Evolutionary conservation across 2,113 vertebrate species (phyloP), one percentile per base, ranked within the genome.

Genomic region (Chamaetylas fuelleborni): DNA sequence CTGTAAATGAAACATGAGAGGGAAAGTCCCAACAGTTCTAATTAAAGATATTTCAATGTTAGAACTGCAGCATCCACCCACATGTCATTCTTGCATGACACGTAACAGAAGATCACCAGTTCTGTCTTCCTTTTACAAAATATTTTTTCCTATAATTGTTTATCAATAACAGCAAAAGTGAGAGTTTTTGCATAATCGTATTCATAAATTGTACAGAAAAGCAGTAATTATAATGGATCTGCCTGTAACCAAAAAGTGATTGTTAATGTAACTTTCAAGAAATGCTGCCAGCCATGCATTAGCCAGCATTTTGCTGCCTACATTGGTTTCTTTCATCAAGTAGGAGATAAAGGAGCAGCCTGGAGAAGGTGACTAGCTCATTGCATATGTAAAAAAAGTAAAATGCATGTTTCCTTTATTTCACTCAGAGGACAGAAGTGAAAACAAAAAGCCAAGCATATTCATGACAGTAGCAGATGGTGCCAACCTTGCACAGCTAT

Each of bases 371-470:
- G 87, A 87, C 58, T 91, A 85, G 81, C 84, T 95, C 84, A 87
- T 85, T 87, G 81, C 70, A 65, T 79, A 79, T 95, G 70, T 93
- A 80, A 85, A 92, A 88, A 95, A 92, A 91, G 57, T 80, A 89
- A 94, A 96, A 92, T 58, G 50, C 14, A 11, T 80, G 70, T 92
- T 96, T 95, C 54, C 78, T 91, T 95, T 95, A 93, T 96, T 95
- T 95, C 87, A 88, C 86, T 96, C 26, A 6, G 62, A 95, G 95
- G 93, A 96, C 94, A 95, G 94, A 93, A 95, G 89, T 95, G 93
- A 95, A 95, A 97, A 95, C 84, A 96, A 95, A 97, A 96, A 96
- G 91, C 86, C 87, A 96, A 88, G 94, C 87, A 87, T 92, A 95
- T 96, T 90, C 81, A 78, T 72, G 86, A 83, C 76, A 90, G 94